These are phyloP conservation scores for Buphagus erythrorhynchus DNA, from an alignment of 2,797 vertebrate species.

Conservation along the genomic window DNA sequence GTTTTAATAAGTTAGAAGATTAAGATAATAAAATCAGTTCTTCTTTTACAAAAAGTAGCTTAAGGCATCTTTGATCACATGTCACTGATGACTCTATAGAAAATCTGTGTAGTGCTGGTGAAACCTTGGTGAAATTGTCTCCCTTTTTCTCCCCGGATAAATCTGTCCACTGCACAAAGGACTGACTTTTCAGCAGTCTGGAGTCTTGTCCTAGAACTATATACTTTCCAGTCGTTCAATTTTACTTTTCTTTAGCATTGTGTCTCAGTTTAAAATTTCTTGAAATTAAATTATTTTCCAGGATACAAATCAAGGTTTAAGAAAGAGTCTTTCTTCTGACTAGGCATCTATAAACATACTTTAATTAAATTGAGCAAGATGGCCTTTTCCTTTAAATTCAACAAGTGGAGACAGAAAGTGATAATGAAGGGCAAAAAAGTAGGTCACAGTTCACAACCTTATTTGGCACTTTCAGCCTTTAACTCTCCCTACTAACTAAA, in stretches of 20 bases:
- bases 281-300: neutral
- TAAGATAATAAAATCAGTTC: neutral
- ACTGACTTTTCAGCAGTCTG: neutral
- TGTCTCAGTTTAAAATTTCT: neutral
- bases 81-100: neutral
- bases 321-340: neutral
- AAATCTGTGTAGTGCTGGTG: neutral
- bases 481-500: neutral
- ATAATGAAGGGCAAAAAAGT: neutral
- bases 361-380: neutral
- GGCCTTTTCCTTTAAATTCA: neutral
- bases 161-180: neutral
- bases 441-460: neutral
- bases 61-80: neutral
- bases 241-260: neutral
- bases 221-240: neutral
- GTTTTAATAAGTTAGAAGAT: conserved; percentile 11
- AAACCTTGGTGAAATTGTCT: neutral
- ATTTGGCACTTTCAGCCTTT: neutral
- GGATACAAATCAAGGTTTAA: neutral
- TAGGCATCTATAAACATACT: neutral
- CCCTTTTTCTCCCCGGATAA: neutral
- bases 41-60: neutral
- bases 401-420: neutral
- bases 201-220: neutral